Base-by-base conservation (phyloP, 2,888 invertebrate genomes). In the Rosalia funebris region DNA sequence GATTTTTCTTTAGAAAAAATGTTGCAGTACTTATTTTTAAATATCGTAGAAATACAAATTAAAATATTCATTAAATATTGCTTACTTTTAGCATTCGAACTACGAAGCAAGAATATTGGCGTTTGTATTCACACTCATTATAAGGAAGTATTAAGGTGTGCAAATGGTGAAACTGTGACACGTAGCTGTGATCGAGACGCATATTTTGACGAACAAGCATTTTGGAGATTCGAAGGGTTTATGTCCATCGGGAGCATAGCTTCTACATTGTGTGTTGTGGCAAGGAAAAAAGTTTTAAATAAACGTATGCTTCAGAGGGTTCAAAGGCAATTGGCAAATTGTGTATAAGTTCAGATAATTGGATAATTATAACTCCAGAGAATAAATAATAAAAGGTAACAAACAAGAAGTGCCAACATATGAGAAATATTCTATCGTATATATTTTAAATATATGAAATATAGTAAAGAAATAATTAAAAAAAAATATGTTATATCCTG, bases 101-200 rank as follows among this genome's bases (percentile, higher is more conserved):
- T 93, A 64, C 86, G 89, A 52, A 93, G 93, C 76, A 88, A 89
- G 81, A 92, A 90, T 75, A 88, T 91, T 72, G 90, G 91, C 52
- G 91, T 92, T 41, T 95, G 95, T 75, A 88, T 91, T 62, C 90
- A 90, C 71, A 92, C 93, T 1, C 90, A 91, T 77, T 92, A 89
- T 77, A 94, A 93, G 77, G 94, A 95, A 83, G 86, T 91, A 59
- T 77, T 95, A 9, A 88, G 88, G 74, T 95, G 95, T 82, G 87
- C 88, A 72, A 90, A 88, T 81, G 93, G 93, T 14, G 90, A 92
- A 83, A 90, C 88, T 60, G 90, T 91, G 7, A 91, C 91, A 3
- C 86, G 92, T 82, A 93, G 95, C 79, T 96, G 96, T 83, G 93
- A 93, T 75, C 86, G 88, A 77, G 91, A 93, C 11, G 91, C 91